Evolutionary conservation across 2,113 vertebrate species (phyloP), one percentile per base, ranked within the genome.

Genomic region (Dicerorhinus sumatrensis): DNA sequence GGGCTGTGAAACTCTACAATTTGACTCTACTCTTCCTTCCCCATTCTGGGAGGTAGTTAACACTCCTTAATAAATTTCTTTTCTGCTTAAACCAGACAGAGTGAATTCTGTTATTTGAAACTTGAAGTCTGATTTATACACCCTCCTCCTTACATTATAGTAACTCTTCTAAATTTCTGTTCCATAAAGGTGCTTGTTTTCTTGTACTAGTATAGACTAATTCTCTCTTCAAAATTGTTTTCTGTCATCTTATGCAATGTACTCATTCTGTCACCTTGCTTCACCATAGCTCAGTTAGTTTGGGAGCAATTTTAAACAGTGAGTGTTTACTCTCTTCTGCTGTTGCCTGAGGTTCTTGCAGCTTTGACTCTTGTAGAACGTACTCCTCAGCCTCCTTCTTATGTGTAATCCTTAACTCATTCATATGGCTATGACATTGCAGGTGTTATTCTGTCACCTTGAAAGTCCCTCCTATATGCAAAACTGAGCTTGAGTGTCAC

Each of bases 101-200:
- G 23, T 62, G 12, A 31, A 56, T 87, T 83, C 54, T 87, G 16
- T 88, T 86, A 86, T 46, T 36, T 77, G n/a, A 83, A 96, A 65
- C 13, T 72, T 89, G 54, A 70, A 60, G 48, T 89, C 31, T 70
- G 56, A 77, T 21, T 76, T 75, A 56, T 39, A 62, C 17, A 51
- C 18, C 27, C 29, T 76, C 58, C 17, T 89, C 27, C 27, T 96
- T 60, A 60, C 1, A 62, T 36, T 75, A 63, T 29, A 60, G 14
- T 86, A 86, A 72, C 23, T 63, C 16, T 51, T 93, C n/a, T 65
- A 76, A 82, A 93, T 86, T 75, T 93, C 79, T 95, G 21, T 82
- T 90, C 46, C 77, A 51, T 70, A 65, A 77, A 31, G 36, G 1
- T 70, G 33, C 2, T 58, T 81, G 20, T 73, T 51, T 86, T 67